These are phyloP conservation scores for Cosmia trapezina DNA, from an alignment of 2,888 invertebrate species.

Conservation along the genomic window DNA sequence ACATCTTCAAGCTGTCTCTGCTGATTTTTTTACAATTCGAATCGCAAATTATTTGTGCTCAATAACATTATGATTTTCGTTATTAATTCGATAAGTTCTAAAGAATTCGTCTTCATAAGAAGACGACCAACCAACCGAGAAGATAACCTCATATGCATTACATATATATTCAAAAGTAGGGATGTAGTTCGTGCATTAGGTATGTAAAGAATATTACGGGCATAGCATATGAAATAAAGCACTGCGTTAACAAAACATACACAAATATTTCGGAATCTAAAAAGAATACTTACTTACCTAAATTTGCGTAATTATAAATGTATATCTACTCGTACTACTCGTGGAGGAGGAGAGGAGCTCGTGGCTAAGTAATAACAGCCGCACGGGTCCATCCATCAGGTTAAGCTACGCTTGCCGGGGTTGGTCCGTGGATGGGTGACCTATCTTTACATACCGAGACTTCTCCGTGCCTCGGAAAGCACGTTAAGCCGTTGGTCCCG, in stretches of 20 bases:
- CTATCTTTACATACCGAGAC: too few species aligned
- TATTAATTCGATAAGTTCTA: not conserved
- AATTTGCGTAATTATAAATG: too few species aligned
- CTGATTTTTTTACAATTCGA: not conserved
- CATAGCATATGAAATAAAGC: not conserved
- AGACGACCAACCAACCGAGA: too few species aligned
- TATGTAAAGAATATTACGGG: not conserved
- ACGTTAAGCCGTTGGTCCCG: too few species aligned
- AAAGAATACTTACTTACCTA: not conserved
- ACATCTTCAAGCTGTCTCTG: not conserved
- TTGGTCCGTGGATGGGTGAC: too few species aligned
- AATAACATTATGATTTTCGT: not conserved
- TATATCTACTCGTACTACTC: too few species aligned
- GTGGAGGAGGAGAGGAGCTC: not conserved
- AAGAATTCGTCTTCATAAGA: not conserved
- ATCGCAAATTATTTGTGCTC: not conserved
- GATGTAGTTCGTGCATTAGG: not conserved
- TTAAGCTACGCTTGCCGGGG: too few species aligned
- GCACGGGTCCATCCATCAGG: too few species aligned
- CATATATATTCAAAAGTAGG: not conserved
- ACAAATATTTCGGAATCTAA: too few species aligned
- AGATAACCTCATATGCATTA: not conserved
- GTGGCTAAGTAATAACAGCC: too few species aligned
- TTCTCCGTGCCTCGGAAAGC: too few species aligned
- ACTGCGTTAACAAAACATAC: too few species aligned